Evolutionary conservation across 1,140 invertebrate genomes (phyloP).

Genomic region (Drosophila malerkotliana): DNA sequence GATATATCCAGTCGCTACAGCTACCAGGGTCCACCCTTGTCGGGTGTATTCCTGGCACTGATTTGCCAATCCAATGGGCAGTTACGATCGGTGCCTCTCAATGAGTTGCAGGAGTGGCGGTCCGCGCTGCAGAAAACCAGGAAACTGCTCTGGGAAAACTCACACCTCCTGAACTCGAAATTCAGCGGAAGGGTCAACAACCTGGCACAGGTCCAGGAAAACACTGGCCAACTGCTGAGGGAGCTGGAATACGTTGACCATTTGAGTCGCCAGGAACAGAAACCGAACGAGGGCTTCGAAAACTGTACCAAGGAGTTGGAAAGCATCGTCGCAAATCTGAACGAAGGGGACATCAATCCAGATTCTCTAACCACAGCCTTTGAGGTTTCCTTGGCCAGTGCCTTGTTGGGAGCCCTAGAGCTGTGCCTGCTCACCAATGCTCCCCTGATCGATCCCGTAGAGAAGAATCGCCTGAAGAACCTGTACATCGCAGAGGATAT

Average conservation of each 20-base stretch:
- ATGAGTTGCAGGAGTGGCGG: conserved; percentile 66
- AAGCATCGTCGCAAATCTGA: conserved; percentile 22
- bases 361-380: conserved; percentile 26
- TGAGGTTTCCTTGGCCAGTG: conserved; percentile 45
- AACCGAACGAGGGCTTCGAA: conserved; percentile 44
- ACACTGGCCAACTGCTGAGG: conserved; percentile 48
- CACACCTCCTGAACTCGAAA: conserved; percentile 17
- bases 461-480: conserved; percentile 89
- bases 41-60: conserved; percentile 45
- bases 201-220: conserved; percentile 6
- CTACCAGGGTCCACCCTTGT: conserved; percentile 63
- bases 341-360: not conserved
- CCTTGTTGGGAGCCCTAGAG: conserved; percentile 79
- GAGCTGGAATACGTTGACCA: conserved; percentile 58
- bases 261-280: conserved; percentile 21
- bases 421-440: conserved; percentile 84
- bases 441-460: conserved; percentile 89
- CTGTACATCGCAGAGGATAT: conserved; percentile 88
- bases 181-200: conserved; percentile 37
- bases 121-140: conserved; percentile 51
- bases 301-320: conserved; percentile 40
- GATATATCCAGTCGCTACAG: conserved; percentile 54
- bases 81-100: conserved; percentile 66
- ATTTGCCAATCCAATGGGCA: conserved; percentile 64
- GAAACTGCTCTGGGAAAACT: conserved; percentile 73